Percentiles rank a stretch among this genome's conserved stretches.
Conservation (phyloP, 2,113 vertebrate genomes). For the Bubo blakistoni region DNA sequence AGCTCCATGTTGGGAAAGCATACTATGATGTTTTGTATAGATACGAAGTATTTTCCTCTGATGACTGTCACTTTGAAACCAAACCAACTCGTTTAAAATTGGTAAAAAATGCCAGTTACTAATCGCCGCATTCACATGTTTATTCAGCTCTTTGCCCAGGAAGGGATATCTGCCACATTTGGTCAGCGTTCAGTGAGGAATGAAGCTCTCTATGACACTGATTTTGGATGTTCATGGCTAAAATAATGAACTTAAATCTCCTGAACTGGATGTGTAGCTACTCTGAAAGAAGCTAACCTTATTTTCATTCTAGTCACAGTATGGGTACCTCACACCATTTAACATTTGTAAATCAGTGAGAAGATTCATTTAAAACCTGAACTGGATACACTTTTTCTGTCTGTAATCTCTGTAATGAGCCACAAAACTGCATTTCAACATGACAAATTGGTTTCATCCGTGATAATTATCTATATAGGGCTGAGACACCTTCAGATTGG, state of each 20-base stretch:
- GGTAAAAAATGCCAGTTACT: neutral
- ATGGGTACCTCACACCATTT: neutral
- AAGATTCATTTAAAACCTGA: constrained; percentile 5
- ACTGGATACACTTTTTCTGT: neutral
- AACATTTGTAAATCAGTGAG: constrained; percentile 8
- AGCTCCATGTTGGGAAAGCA: neutral
- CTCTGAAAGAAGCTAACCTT: neutral
- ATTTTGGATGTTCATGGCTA: neutral
- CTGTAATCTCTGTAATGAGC: neutral
- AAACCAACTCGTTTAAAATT: neutral
- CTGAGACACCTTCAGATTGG: neutral
- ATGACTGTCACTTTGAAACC: neutral
- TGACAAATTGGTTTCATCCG: constrained; percentile 9
- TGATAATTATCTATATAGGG: neutral
- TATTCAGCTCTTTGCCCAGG: neutral
- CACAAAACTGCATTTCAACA: neutral
- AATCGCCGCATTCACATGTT: neutral
- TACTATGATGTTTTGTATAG: neutral
- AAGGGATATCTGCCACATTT: neutral
- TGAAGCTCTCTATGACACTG: neutral
- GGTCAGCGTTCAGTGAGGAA: neutral
- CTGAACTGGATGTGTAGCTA: neutral
- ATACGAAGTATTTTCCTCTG: neutral
- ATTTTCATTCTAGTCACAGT: neutral
- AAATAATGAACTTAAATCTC: neutral